These are phyloP conservation scores for Ochropacha duplaris DNA, from an alignment of 2,888 invertebrate genomes.

Conservation along the genomic window DNA sequence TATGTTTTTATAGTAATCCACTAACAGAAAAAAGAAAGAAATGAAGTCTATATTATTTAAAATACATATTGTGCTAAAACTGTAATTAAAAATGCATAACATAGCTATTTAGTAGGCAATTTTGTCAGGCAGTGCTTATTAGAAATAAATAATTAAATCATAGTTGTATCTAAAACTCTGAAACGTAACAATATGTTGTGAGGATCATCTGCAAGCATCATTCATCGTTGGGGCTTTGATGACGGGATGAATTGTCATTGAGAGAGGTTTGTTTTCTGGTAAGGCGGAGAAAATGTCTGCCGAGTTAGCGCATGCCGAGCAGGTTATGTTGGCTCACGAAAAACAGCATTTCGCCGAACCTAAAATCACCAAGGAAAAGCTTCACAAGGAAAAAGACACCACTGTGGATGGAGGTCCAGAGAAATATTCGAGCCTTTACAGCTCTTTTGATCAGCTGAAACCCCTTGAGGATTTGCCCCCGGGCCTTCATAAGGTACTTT, in stretches of 20 bases:
- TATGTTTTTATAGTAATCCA: not conserved
- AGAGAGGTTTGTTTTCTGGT: slow-evolving; percentile 79
- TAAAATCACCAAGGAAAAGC: slow-evolving; percentile 56
- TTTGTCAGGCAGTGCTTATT: slow-evolving; percentile 30
- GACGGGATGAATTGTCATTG: slow-evolving; percentile 53
- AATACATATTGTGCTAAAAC: not conserved
- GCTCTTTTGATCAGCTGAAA: slow-evolving; percentile 73
- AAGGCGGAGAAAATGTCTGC: slow-evolving; percentile 80
- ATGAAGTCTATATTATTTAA: not conserved
- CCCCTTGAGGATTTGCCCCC: slow-evolving; percentile 66
- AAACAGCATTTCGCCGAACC: slow-evolving; percentile 70
- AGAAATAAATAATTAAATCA: slow-evolving; percentile 23
- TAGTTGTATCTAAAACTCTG: slow-evolving; percentile 47
- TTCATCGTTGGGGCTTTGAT: slow-evolving; percentile 52
- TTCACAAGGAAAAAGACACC: slow-evolving; percentile 52
- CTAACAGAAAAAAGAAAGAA: not conserved
- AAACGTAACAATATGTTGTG: slow-evolving; percentile 54
- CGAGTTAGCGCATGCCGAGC: slow-evolving; percentile 79
- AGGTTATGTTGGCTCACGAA: slow-evolving; percentile 80
- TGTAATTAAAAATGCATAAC: not conserved
- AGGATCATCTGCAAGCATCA: slow-evolving; percentile 59
- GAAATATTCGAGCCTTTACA: slow-evolving; percentile 75
- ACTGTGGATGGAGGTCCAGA: slow-evolving; percentile 38
- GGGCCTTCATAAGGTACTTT: slow-evolving; percentile 70
- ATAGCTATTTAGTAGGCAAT: slow-evolving; percentile 16